These are phyloP conservation scores for Porites divaricata DNA, from an alignment of 92 coral and sea anemone genomes.

Conservation along the genomic window DNA sequence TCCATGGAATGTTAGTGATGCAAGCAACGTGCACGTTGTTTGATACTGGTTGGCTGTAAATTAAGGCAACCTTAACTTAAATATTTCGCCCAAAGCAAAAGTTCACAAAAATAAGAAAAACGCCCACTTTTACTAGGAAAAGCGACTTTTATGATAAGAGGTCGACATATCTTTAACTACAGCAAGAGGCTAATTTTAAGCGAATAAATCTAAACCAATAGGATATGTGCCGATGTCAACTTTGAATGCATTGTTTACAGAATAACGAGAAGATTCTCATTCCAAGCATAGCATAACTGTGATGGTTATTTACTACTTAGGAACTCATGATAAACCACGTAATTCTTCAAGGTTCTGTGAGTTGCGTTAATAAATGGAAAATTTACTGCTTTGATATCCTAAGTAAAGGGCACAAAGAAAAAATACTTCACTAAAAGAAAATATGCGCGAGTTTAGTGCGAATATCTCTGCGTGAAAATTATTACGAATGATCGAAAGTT, in stretches of 20 bases:
- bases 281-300: conserved; percentile 67
- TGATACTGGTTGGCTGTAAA: neutral
- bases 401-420: neutral
- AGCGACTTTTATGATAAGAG: neutral
- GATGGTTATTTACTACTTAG: conserved; percentile 50
- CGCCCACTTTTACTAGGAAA: neutral
- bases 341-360: neutral
- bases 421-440: neutral
- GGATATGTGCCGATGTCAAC: conserved; percentile 19
- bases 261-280: conserved; percentile 62
- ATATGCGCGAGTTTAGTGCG: conserved; percentile 4
- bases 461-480: conserved; percentile 19
- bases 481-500: neutral
- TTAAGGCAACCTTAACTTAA: no score
- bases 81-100: neutral
- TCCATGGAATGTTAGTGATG: conserved; percentile 83
- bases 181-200: neutral
- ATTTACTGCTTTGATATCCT: neutral
- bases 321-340: conserved; percentile 17
- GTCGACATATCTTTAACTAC: neutral
- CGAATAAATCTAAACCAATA: neutral
- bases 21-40: conserved; percentile 64
- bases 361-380: neutral
- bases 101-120: neutral
- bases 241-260: conserved; percentile 37